phyloP scores from a whole-genome alignment of 2,797 vertebrate species.

The Pygocentrus nattereri region DNA sequence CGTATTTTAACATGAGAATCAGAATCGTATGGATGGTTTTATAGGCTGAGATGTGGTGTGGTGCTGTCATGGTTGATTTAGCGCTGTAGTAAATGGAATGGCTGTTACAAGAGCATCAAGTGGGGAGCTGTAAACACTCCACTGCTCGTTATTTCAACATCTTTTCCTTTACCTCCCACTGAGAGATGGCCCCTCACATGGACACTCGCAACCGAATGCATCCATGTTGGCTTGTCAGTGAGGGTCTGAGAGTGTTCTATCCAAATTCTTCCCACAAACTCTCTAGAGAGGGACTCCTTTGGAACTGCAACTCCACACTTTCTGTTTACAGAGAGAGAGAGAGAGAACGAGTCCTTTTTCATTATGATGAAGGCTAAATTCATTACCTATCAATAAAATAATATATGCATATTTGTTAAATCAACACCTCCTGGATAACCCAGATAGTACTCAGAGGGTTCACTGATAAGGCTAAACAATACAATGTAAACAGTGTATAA shows the following conservation, averaged over 20 bases:
- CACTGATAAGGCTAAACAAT: neutral
- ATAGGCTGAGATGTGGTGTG: neutral
- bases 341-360: neutral
- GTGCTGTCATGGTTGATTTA: neutral
- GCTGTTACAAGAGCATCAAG: neutral
- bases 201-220: conserved; percentile 30
- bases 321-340: conserved; percentile 6
- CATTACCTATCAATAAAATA: too few species aligned
- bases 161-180: conserved; percentile 12
- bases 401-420: too few species aligned
- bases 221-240: conserved; percentile 18
- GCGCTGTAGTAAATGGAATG: neutral
- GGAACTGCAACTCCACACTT: conserved; percentile 20
- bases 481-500: neutral
- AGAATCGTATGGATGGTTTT: neutral
- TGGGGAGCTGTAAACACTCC: conserved; percentile 3
- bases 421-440: too few species aligned
- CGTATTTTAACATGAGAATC: neutral
- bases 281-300: conserved; percentile 17
- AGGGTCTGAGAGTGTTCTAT: conserved; percentile 39
- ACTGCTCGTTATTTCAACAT: conserved; percentile 10
- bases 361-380: too few species aligned
- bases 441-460: neutral
- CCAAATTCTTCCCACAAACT: conserved; percentile 43
- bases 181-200: conserved; percentile 50